These are phyloP conservation scores for Luehdorfia chinensis DNA, from an alignment of 1,140 invertebrate species.

Conservation along the genomic window DNA sequence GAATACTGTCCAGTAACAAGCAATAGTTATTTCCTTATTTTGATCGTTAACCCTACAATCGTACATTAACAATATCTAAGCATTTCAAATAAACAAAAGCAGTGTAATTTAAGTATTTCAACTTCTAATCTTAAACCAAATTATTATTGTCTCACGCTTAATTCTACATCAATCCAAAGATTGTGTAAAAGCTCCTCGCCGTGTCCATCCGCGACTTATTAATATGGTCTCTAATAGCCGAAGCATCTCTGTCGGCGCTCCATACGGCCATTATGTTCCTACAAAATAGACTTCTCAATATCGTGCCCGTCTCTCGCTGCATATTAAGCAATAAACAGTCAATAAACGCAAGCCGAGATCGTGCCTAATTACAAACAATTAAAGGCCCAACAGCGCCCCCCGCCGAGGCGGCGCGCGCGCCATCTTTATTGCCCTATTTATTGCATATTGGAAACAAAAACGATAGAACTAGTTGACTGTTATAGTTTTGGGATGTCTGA, in stretches of 20 bases:
- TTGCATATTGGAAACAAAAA: constrained; percentile 62
- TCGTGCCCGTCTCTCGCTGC: constrained; percentile 18
- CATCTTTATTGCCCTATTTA: constrained; percentile 47
- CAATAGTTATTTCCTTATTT: too few species aligned
- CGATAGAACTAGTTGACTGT: constrained; percentile 25
- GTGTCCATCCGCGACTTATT: constrained; percentile 6
- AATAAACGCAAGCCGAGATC: constrained; percentile 41
- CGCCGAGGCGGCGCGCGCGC: constrained; percentile 27
- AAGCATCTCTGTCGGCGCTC: constrained; percentile 24
- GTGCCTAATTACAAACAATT: constrained; percentile 60
- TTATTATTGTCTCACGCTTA: constrained; percentile 11
- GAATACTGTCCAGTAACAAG: too few species aligned
- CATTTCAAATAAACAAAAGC: too few species aligned
- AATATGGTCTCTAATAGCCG: constrained; percentile 8
- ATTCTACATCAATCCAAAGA: not conserved
- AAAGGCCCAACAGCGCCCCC: constrained; percentile 35
- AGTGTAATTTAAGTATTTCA: too few species aligned
- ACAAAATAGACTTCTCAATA: constrained; percentile 26
- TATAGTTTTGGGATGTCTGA: constrained; percentile 31
- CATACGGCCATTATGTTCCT: constrained; percentile 22
- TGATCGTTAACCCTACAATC: too few species aligned
- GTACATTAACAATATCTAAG: too few species aligned
- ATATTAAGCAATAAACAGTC: constrained; percentile 68
- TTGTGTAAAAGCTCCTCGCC: constrained; percentile 1
- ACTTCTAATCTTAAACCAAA: constrained; percentile 1